A percentile compares a stretch with the other conserved stretches of the same genome.
Conservation (phyloP, 2,888 invertebrate species). For the Alcis repandata region DNA sequence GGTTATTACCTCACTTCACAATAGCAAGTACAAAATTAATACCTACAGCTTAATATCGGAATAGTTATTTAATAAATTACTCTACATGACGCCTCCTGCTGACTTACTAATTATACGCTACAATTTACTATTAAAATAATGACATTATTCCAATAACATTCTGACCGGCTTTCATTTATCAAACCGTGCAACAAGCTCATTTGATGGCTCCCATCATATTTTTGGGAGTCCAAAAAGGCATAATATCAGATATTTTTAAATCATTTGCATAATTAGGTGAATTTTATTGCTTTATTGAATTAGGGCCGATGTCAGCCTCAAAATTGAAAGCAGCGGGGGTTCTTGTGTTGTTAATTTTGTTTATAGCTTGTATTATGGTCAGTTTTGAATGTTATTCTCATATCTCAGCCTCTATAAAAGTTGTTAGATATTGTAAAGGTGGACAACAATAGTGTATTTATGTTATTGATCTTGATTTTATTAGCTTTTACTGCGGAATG, state of each 20-base stretch:
- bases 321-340: constrained; percentile 85
- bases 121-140: constrained; percentile 72
- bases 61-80: constrained; percentile 52
- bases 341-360: constrained; percentile 86
- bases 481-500: constrained; percentile 58
- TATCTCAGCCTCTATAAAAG: constrained; percentile 79
- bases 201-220: constrained; percentile 78
- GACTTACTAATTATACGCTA: constrained; percentile 64
- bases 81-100: constrained; percentile 59
- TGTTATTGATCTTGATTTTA: constrained; percentile 82
- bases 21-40: constrained; percentile 41
- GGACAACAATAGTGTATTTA: constrained; percentile 80
- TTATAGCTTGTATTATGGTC: constrained; percentile 85
- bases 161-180: constrained; percentile 71
- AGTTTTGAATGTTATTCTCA: constrained; percentile 81
- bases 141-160: constrained; percentile 67
- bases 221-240: constrained; percentile 75
- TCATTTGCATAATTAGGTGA: constrained; percentile 87
- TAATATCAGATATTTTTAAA: constrained; percentile 80
- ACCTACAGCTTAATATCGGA: constrained; percentile 37
- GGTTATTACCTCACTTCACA: constrained; percentile 31
- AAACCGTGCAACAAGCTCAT: constrained; percentile 67
- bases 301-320: constrained; percentile 85
- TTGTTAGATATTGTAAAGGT: constrained; percentile 75
- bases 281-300: constrained; percentile 87